These are phyloP conservation scores for Euura lappo DNA, from an alignment of 1,140 invertebrate genomes.

Conservation along the genomic window DNA sequence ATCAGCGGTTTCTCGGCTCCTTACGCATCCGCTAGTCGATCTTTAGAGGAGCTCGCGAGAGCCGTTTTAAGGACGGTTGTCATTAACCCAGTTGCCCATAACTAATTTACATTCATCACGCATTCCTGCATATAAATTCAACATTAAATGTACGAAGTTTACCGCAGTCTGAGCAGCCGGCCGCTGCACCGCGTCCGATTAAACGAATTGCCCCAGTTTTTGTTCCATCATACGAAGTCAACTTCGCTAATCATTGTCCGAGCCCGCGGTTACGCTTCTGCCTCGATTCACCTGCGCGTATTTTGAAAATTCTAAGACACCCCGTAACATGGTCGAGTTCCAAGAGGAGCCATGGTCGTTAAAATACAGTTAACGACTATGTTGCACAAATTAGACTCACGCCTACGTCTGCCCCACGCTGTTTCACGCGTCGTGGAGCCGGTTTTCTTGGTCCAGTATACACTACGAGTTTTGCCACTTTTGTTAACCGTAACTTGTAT, in stretches of 20 bases:
- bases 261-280: no score
- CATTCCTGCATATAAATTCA: not conserved
- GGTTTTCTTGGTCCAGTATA: not conserved
- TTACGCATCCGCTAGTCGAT: not conserved
- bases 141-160: not conserved
- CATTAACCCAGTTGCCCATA: slow-evolving; percentile 47
- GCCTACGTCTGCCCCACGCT: not conserved
- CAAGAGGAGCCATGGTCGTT: not conserved
- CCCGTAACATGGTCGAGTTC: not conserved
- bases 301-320: no score
- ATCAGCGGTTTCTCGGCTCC: not conserved
- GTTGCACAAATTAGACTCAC: not conserved
- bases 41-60: not conserved
- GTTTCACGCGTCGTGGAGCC: not conserved
- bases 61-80: slow-evolving; percentile 23
- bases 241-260: no score
- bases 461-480: not conserved
- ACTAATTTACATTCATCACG: slow-evolving; percentile 40
- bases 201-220: not conserved
- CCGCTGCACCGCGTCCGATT: not conserved
- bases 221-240: not conserved
- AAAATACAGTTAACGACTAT: not conserved
- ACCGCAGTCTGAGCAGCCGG: not conserved
- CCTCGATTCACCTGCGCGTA: no score
- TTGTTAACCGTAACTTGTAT: not conserved